These are phyloP conservation scores for Enchytraeus crypticus DNA, from an alignment of 2,888 invertebrate genomes.

Conservation along the genomic window DNA sequence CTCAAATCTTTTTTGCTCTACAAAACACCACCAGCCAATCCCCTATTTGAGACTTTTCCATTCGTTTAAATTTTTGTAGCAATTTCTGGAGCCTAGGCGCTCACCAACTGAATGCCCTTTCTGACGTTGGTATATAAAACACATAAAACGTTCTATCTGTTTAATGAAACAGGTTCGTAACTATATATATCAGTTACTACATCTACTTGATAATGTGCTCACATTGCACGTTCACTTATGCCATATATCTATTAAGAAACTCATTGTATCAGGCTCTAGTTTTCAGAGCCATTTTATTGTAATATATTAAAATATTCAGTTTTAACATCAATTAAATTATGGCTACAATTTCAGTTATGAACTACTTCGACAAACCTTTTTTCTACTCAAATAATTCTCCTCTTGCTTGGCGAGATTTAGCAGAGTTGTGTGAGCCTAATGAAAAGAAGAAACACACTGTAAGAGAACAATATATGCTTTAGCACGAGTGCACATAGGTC, in stretches of 20 bases:
- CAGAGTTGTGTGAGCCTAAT: conserved; percentile 60
- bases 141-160: no score
- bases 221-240: no score
- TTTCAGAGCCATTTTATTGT: not conserved
- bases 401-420: conserved; percentile 59
- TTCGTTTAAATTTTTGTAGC: no score
- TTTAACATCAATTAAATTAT: not conserved
- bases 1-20: no score
- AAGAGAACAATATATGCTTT: not conserved
- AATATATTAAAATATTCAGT: not conserved
- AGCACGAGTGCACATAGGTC: not conserved
- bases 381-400: conserved; percentile 59
- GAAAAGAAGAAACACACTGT: not conserved
- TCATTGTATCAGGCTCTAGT: not conserved
- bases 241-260: not conserved
- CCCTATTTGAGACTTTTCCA: no score
- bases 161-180: no score
- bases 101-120: no score
- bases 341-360: not conserved
- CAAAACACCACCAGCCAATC: no score
- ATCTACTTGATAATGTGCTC: no score
- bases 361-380: conserved; percentile 53
- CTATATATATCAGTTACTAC: no score
- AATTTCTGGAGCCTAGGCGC: no score
- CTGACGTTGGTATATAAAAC: no score